Base-by-base conservation (phyloP, 2,888 invertebrate genomes). In the Belgica antarctica region DNA sequence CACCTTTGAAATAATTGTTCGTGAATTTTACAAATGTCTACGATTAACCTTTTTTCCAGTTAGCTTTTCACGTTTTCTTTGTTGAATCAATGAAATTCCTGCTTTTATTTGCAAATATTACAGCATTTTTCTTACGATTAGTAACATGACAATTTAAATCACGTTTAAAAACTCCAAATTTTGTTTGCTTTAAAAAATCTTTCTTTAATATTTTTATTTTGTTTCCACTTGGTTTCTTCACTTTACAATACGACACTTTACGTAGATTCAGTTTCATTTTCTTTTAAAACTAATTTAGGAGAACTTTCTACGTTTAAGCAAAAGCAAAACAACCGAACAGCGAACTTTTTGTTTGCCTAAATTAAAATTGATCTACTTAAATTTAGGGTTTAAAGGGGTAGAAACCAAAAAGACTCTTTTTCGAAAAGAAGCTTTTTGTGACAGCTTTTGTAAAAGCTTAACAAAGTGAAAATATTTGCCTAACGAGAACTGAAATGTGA, bases 351-450 rank as follows among this genome's bases (percentile, higher is more conserved):
- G 41, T 5, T 41, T n/a, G n/a, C n/a, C 15, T 41, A 41, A 41
- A 41, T 41, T 41, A 41, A n/a, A 41, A 41, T 41, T 41, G 41
- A 5, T 41, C 41, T 41, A 41, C 41, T 41, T 41, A 41, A 41
- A 41, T 41, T 41, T 41, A 41, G 41, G n/a, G n/a, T n/a, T n/a
- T n/a, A n/a, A n/a, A n/a, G n/a, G n/a, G n/a, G 15, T 15, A 41
- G 41, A 10, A n/a, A 41, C 12, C 15, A 10, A 41, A 41, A 41
- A n/a, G 41, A 41, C 12, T n/a, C n/a, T n/a, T n/a, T n/a, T n/a
- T n/a, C 41, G 41, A 41, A 41, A 10, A 15, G 12, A 41, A 41
- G 10, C 12, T 41, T 15, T 5, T 15, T 5, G n/a, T 10, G 41
- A 12, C n/a, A 31, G 10, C 41, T 41, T 41, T 15, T 41, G 41